Conservation (phyloP, 2,113 vertebrate species). For the Myotis lucifugus region DNA sequence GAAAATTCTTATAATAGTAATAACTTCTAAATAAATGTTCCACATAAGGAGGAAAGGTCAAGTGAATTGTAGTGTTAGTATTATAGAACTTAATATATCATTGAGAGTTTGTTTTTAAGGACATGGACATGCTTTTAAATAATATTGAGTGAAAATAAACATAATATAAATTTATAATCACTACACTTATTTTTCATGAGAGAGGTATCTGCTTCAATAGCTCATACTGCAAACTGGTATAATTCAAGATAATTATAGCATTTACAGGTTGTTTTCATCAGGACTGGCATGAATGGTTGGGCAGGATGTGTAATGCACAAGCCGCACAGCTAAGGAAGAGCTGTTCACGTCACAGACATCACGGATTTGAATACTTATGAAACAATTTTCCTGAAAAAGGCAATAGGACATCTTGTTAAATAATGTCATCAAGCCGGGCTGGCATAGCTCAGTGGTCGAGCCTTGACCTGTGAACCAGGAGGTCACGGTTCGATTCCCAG, state of each 20-base stretch:
- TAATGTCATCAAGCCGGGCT: background rate
- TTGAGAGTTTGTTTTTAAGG: slow-evolving; percentile 23
- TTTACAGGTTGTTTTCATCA: background rate
- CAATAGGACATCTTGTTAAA: background rate
- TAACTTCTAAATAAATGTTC: background rate
- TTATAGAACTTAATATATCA: background rate
- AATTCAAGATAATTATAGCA: background rate
- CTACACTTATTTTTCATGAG: background rate
- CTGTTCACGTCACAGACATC: background rate
- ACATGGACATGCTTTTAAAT: background rate
- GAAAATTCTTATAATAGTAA: slow-evolving; percentile 1
- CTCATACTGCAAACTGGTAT: background rate
- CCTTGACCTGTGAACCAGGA: no score
- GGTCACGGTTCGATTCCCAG: no score
- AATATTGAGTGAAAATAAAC: background rate
- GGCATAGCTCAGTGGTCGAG: no score
- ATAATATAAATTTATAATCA: background rate
- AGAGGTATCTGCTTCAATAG: background rate
- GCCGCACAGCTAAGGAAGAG: background rate
- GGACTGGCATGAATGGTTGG: background rate
- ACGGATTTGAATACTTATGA: background rate
- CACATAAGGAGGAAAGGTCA: background rate
- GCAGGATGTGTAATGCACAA: background rate
- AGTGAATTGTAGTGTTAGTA: background rate
- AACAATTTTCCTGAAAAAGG: slow-evolving; percentile 40